A percentile compares a stretch with the other conserved stretches of the same genome.
Conservation (phyloP, 2,113 vertebrate genomes). For the Crocuta crocuta region DNA sequence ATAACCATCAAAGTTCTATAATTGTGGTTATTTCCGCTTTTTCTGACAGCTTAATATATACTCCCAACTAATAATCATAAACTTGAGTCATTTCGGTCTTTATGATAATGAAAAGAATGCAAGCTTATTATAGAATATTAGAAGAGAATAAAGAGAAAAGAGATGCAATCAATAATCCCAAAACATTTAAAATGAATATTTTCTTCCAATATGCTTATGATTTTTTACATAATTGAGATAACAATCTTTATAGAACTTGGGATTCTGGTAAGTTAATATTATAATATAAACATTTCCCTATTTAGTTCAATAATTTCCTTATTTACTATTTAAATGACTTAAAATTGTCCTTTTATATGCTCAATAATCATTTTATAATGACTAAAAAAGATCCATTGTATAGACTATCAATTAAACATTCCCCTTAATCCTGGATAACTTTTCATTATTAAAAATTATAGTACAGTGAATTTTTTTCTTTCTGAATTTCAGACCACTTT, state of each 20-base stretch:
- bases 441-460: constrained; percentile 60
- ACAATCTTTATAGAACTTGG: constrained; percentile 46
- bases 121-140: constrained; percentile 70
- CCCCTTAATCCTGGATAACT: not conserved
- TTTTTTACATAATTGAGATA: constrained; percentile 62
- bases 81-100: constrained; percentile 73
- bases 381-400: not conserved
- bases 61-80: constrained; percentile 68
- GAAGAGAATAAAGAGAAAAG: constrained; percentile 58
- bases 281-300: constrained; percentile 56
- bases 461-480: not conserved
- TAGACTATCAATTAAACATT: not conserved
- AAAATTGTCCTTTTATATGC: constrained; percentile 49
- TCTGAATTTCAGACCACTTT: constrained; percentile 50
- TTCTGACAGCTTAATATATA: constrained; percentile 69
- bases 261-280: constrained; percentile 20
- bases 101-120: constrained; percentile 60
- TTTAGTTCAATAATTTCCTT: constrained; percentile 59
- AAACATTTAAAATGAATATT: constrained; percentile 72
- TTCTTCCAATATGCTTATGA: constrained; percentile 52
- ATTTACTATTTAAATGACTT: constrained; percentile 56
- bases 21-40: constrained; percentile 65
- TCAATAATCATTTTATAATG: constrained; percentile 64
- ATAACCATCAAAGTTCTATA: constrained; percentile 46
- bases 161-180: constrained; percentile 67